Evolutionary conservation across 2,888 invertebrate genomes (phyloP).

Genomic region (Thereva nobilitata): DNA sequence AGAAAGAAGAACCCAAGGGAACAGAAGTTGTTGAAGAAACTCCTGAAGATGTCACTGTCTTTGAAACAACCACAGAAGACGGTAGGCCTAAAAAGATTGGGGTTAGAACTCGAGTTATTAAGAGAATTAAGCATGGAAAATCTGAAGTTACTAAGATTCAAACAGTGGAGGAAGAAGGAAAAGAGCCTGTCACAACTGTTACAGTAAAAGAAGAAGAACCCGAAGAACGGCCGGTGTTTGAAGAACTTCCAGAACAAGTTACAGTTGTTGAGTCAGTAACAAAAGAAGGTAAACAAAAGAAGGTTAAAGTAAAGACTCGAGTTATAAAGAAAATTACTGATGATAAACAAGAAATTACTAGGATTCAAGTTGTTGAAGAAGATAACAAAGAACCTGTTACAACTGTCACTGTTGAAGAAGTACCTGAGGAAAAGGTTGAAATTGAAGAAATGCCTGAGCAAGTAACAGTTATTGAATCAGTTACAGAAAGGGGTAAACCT

Average conservation of each 20-base stretch:
- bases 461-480: constrained; percentile 50
- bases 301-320: constrained; percentile 46
- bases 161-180: constrained; percentile 49
- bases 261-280: constrained; percentile 38
- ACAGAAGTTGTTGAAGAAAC: constrained; percentile 43
- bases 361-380: constrained; percentile 51
- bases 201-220: constrained; percentile 50
- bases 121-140: constrained; percentile 48
- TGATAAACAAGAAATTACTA: constrained; percentile 41
- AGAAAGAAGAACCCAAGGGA: constrained; percentile 42
- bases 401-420: constrained; percentile 50
- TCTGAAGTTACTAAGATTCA: constrained; percentile 53
- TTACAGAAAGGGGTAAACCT: constrained; percentile 51
- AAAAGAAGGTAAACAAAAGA: constrained; percentile 48
- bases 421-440: constrained; percentile 46
- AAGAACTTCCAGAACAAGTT: constrained; percentile 52
- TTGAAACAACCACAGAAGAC: constrained; percentile 48
- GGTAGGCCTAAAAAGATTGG: constrained; percentile 51
- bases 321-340: constrained; percentile 48
- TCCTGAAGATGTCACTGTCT: constrained; percentile 46
- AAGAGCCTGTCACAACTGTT: constrained; percentile 51
- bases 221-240: constrained; percentile 45
- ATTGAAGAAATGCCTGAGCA: constrained; percentile 46
- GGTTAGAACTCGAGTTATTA: constrained; percentile 51
- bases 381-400: constrained; percentile 53